A percentile compares a stretch with the other conserved stretches of the same genome.
Evolutionary conservation across 2,888 invertebrate genomes (phyloP).

Genomic region (Pheosia tremula): DNA sequence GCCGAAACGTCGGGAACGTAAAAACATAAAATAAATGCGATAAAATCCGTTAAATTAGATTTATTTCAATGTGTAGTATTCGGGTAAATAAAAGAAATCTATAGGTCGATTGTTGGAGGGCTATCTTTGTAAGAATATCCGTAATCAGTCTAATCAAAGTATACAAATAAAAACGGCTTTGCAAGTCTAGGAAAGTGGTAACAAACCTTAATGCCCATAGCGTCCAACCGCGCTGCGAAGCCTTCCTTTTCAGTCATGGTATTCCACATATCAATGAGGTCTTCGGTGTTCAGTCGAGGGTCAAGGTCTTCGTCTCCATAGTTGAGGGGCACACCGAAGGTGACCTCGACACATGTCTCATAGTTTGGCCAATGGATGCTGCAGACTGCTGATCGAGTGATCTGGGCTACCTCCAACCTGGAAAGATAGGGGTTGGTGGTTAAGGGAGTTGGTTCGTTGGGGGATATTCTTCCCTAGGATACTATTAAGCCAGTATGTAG

Average conservation of each 20-base stretch:
- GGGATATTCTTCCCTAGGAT: too few species aligned
- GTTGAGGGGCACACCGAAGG: constrained; percentile 65
- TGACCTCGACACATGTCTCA: constrained; percentile 63
- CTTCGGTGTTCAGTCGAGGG: constrained; percentile 53
- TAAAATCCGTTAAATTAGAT: too few species aligned
- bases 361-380: constrained; percentile 72
- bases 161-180: too few species aligned
- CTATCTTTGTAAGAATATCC: too few species aligned
- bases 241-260: constrained; percentile 52
- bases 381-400: constrained; percentile 59
- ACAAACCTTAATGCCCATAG: constrained; percentile 60
- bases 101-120: too few species aligned
- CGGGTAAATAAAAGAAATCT: too few species aligned
- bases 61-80: too few species aligned
- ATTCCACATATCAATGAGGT: constrained; percentile 69
- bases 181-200: not conserved
- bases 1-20: too few species aligned
- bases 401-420: constrained; percentile 67
- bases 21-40: too few species aligned
- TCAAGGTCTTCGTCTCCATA: constrained; percentile 50
- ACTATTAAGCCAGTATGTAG: too few species aligned
- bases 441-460: too few species aligned
- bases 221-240: constrained; percentile 53
- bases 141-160: too few species aligned
- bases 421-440: constrained; percentile 25